Evolutionary conservation across 2,888 invertebrate species (phyloP).

Genomic region (Drosophila neonasuta): DNA sequence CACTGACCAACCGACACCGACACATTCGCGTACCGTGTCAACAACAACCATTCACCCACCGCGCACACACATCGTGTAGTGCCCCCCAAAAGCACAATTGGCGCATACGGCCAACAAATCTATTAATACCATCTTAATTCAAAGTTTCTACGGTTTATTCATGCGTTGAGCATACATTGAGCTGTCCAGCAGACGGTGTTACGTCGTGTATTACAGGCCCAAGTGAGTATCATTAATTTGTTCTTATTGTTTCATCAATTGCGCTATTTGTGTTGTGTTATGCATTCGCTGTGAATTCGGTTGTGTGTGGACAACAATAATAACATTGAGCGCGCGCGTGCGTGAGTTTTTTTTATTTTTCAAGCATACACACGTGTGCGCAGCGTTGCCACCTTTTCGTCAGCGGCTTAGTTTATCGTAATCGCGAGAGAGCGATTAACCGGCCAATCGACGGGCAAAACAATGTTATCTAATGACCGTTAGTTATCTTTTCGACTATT

Average conservation of each 20-base stretch:
- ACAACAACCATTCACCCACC: conserved; percentile 15
- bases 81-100: neutral
- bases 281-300: neutral
- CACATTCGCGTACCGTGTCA: neutral
- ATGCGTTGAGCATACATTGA: conserved; percentile 20
- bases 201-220: neutral
- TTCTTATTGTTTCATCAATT: neutral
- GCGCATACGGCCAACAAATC: neutral
- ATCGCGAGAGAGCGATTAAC: conserved; percentile 3
- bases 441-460: conserved; percentile 5
- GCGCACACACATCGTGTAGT: neutral
- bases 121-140: neutral
- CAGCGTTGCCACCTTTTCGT: conserved; percentile 27
- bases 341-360: neutral
- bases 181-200: conserved; percentile 5
- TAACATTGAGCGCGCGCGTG: neutral
- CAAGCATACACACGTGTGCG: conserved; percentile 7
- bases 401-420: conserved; percentile 8
- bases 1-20: conserved; percentile 3
- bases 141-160: conserved; percentile 6
- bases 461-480: conserved; percentile 24
- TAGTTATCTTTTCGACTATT: conserved; percentile 16
- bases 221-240: too few relatives aligned
- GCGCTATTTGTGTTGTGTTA: neutral
- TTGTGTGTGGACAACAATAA: neutral